These are phyloP conservation scores for Entosphenus tridentatus DNA, from an alignment of 2,113 vertebrate species.

Conservation along the genomic window DNA sequence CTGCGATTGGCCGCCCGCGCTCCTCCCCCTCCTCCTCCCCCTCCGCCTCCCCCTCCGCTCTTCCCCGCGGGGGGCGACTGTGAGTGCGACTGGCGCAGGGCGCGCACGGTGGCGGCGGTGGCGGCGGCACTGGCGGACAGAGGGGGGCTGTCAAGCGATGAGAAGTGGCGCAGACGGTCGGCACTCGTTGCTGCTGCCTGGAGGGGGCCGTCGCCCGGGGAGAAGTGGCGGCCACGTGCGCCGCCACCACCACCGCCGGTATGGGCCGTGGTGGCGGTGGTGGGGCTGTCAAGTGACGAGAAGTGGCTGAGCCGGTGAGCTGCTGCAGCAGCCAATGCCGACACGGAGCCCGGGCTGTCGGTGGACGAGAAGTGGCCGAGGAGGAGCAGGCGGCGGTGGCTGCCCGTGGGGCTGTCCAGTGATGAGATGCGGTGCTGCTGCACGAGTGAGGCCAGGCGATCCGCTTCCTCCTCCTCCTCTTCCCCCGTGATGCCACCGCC, in stretches of 20 bases:
- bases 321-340: neutral
- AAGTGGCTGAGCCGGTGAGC: neutral
- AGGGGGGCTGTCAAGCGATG: too few relatives aligned
- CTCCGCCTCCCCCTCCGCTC: neutral
- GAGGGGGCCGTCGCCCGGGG: too few relatives aligned
- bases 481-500: neutral
- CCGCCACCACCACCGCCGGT: too few relatives aligned
- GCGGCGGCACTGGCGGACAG: neutral
- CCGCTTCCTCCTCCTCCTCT: neutral
- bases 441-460: neutral
- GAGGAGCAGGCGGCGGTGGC: neutral
- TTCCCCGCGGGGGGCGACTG: neutral
- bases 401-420: neutral
- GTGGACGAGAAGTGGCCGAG: conserved; percentile 4
- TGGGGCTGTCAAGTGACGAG: too few relatives aligned
- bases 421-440: conserved; percentile 2
- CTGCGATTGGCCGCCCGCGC: neutral
- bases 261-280: too few relatives aligned
- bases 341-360: neutral
- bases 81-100: neutral
- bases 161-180: too few relatives aligned
- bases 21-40: neutral
- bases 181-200: too few relatives aligned
- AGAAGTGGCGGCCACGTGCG: too few relatives aligned
- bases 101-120: neutral